Conservation (phyloP, 2,888 invertebrate species). For the Mythimna pallens region DNA sequence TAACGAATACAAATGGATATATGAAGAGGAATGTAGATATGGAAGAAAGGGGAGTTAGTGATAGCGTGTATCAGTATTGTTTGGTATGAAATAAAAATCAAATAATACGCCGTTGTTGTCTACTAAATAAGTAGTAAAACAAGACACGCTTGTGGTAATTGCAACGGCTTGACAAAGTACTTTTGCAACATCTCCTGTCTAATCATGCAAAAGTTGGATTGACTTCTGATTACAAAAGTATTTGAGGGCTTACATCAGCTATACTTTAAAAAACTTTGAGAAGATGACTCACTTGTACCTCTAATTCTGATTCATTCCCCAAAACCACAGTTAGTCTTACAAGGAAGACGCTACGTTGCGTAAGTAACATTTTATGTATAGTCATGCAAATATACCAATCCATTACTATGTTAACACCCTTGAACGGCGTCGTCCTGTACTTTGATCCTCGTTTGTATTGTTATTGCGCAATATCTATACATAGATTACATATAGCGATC, state of each 20-base stretch:
- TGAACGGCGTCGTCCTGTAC: slow-evolving; percentile 38
- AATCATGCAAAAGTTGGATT: too few relatives aligned
- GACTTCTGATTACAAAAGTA: too few relatives aligned
- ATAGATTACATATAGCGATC: slow-evolving; percentile 16
- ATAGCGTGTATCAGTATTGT: too few relatives aligned
- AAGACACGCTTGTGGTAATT: too few relatives aligned
- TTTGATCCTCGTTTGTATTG: slow-evolving; percentile 27
- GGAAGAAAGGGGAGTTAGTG: too few relatives aligned
- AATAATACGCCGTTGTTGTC: too few relatives aligned
- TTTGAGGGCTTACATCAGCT: neutral
- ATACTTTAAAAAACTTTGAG: neutral
- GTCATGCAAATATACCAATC: slow-evolving; percentile 30
- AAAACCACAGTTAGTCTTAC: neutral
- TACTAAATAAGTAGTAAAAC: too few relatives aligned
- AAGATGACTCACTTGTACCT: neutral
- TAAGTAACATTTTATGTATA: slow-evolving; percentile 1
- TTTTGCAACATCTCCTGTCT: too few relatives aligned
- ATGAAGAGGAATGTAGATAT: too few relatives aligned
- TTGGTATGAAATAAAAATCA: too few relatives aligned
- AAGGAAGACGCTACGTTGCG: slow-evolving; percentile 5
- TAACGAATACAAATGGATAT: too few relatives aligned
- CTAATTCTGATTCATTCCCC: slow-evolving; percentile 7
- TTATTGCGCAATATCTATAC: slow-evolving; percentile 38
- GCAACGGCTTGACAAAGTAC: too few relatives aligned
- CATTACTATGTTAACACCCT: slow-evolving; percentile 19